Percentiles rank a stretch among this genome's conserved stretches.
These are phyloP conservation scores for Dicrurus megarhynchus DNA, from an alignment of 2,113 vertebrate genomes.

Conservation along the genomic window DNA sequence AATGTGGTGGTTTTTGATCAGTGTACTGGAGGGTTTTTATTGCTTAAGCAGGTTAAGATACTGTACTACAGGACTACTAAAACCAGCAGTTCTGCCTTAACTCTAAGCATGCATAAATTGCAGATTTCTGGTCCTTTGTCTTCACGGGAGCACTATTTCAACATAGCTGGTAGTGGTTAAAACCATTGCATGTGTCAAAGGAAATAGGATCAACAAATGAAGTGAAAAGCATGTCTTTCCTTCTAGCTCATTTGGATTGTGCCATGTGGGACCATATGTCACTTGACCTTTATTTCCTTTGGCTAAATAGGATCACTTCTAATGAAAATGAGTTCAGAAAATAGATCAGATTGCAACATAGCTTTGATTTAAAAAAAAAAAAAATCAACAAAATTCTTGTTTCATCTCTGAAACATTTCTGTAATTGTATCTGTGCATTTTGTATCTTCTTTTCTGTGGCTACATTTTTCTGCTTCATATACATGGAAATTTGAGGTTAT, in stretches of 20 bases:
- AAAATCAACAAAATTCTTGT: neutral
- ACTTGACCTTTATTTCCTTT: slow-evolving; percentile 19
- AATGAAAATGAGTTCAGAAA: neutral
- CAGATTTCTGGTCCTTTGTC: neutral
- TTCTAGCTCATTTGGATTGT: neutral
- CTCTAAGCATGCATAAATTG: neutral
- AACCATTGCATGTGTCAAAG: neutral
- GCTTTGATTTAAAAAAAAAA: neutral
- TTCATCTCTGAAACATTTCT: neutral
- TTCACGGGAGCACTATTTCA: neutral
- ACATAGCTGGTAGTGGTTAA: neutral
- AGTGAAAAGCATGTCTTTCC: neutral
- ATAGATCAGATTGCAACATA: neutral
- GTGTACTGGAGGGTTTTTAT: neutral
- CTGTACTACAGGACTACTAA: neutral
- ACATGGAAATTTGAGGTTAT: neutral
- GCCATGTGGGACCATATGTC: slow-evolving; percentile 5
- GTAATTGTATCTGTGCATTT: neutral
- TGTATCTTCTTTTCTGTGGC: neutral
- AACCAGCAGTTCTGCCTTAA: neutral
- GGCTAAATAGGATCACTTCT: neutral
- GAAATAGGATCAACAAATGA: neutral
- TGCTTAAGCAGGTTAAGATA: neutral
- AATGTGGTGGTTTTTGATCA: neutral
- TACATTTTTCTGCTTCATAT: neutral